Percentiles rank a stretch among this genome's conserved stretches.
These are phyloP conservation scores for Characodon lateralis DNA, from an alignment of 2,797 vertebrate species.

Conservation along the genomic window DNA sequence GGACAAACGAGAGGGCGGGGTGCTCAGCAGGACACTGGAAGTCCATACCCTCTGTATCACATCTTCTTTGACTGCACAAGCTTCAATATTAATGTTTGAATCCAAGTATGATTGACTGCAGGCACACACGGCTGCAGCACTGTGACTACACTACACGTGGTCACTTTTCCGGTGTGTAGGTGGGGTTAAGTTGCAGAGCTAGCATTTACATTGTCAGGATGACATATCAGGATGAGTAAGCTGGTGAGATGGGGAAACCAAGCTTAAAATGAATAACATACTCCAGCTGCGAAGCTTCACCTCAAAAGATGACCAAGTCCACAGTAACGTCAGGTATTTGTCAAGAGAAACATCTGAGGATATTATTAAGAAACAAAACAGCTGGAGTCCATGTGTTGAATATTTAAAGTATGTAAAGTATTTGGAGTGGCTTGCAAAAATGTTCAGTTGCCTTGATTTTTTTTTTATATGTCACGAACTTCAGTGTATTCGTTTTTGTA, in stretches of 20 bases:
- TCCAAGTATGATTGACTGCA: slow-evolving; percentile 63
- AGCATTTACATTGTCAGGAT: slow-evolving; percentile 71
- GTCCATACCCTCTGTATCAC: slow-evolving; percentile 58
- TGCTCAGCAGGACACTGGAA: slow-evolving; percentile 49
- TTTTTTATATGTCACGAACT: neutral
- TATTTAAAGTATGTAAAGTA: neutral
- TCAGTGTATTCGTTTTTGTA: neutral
- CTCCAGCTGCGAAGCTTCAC: slow-evolving; percentile 19
- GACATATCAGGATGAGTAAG: slow-evolving; percentile 62
- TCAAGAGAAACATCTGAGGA: slow-evolving; percentile 8
- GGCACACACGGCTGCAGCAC: slow-evolving; percentile 44
- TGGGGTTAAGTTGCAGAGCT: slow-evolving; percentile 70
- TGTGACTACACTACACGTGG: slow-evolving; percentile 58
- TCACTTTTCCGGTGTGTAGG: slow-evolving; percentile 72
- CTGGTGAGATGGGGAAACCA: slow-evolving; percentile 44
- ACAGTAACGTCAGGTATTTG: slow-evolving; percentile 7
- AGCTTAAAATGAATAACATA: slow-evolving; percentile 28
- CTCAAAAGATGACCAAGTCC: slow-evolving; percentile 12
- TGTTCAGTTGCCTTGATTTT: neutral
- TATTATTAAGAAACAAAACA: neutral
- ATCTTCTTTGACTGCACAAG: slow-evolving; percentile 67
- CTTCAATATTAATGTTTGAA: slow-evolving; percentile 42
- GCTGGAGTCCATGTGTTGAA: neutral
- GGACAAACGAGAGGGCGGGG: slow-evolving; percentile 58
- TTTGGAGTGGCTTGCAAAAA: neutral